Base-by-base conservation (phyloP, 2,113 vertebrate genomes). In the Labrus mixtus region DNA sequence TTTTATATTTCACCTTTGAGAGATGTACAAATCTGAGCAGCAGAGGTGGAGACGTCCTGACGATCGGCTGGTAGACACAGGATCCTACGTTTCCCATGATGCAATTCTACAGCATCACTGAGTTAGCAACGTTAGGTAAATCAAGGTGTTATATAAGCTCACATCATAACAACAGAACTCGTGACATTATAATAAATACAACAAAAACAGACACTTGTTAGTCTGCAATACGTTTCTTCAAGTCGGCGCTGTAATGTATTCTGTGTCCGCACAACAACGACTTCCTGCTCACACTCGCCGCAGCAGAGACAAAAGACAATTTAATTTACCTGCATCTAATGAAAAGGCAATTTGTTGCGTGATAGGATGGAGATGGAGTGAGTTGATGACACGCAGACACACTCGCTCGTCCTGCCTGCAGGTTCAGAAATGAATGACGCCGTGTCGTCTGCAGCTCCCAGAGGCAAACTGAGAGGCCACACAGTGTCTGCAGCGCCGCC, bases 271-370 rank as follows among this genome's bases (percentile, higher is more conserved):
- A 56, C n/a, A 48, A 22, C 72, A 41, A 70, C 15, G 22, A 48
- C 54, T 73, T 75, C 59, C 29, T 60, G 59, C 62, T 59, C 53
- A 50, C 50, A 54, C 55, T 51, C 62, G 61, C 76, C 43, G 72
- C 56, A 39, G 65, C 63, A 66, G 78, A 81, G 65, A 58, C 64
- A n/a, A 69, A 66, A 77, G 73, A 73, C 68, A 56, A 88, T 90
- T 88, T 88, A 72, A 90, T 90, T 91, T 82, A 80, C 82, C 76
- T 74, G 73, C 50, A 4, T 51, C 62, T 86, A 91, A 92, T 92
- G 86, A 87, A 92, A 90, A 89, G 76, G 79, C 85, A 68, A 61
- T 89, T 83, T 87, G 76, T 72, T 6, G 43, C 6, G 72, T 76
- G 77, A 87, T 78, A 45, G 85, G 48, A 51, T 51, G 37, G 76